Base-by-base conservation (phyloP, 2,888 invertebrate species). In the Erebia ligea region DNA sequence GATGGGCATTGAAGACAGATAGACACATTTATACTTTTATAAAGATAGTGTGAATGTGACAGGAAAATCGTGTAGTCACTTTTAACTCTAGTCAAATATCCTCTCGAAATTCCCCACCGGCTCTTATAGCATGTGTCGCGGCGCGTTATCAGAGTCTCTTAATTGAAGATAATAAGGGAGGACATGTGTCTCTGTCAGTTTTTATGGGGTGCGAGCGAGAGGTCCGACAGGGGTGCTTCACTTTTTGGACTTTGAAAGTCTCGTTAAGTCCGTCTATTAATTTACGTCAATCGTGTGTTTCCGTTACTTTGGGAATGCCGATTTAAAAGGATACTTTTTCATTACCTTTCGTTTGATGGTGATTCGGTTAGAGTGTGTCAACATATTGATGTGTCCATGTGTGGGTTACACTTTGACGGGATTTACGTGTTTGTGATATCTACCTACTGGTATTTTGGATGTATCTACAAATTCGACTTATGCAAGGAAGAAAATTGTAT, bases 101-200 rank as follows among this genome's bases (percentile, higher is more conserved):
- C 15, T 5, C 56, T 4, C 25, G 25, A 57, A 21, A 21, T 21
- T 57, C 13, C 11, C 45, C 45, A 61, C 45, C 15, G 2, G 21
- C 45, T 62, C 62, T 48, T 45, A 45, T 9, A 15, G 5, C 45
- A 48, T 21, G 91, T 89, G 91, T 90, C 91, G 89, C 86, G 87
- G 86, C 85, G 86, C 84, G 90, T 91, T 92, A 92, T 92, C 91
- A 84, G 87, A 83, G 88, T 84, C 87, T 90, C 92, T 91, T 92
- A 92, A 92, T 92, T 92, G 92, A 92, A 91, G 91, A 92, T 92
- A 92, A 92, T 92, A 91, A 89, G 91, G 87, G 88, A 83, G 87
- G 90, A 90, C 91, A 92, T 92, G 86, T 92, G 91, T 92, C 92
- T 92, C 87, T 89, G 92, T 91, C 92, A 85, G 86, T 88, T 91